These are phyloP conservation scores for Manduca sexta DNA, from an alignment of 1,140 invertebrate genomes.

Conservation along the genomic window DNA sequence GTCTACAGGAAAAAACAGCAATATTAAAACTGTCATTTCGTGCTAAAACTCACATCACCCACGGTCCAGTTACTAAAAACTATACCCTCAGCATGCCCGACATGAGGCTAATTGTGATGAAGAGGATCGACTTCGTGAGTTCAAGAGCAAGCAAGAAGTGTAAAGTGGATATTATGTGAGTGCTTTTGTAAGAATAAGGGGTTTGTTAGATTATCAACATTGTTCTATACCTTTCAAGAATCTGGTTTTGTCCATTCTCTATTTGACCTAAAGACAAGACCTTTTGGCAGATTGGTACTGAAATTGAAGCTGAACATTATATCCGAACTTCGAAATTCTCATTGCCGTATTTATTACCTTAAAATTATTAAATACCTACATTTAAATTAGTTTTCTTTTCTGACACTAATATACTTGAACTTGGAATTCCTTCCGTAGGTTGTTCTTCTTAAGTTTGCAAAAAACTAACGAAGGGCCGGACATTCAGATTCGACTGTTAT, in stretches of 20 bases:
- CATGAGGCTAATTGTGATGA: conserved; percentile 24
- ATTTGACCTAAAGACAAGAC: too few species aligned
- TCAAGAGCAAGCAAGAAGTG: conserved; percentile 13
- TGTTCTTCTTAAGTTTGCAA: conserved; percentile 22
- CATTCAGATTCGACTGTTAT: conserved; percentile 20
- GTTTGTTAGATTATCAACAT: too few species aligned
- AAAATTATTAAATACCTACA: too few species aligned
- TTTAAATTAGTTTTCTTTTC: too few species aligned
- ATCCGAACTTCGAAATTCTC: too few species aligned
- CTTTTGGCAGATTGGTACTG: too few species aligned
- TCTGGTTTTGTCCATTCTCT: too few species aligned
- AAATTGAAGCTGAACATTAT: too few species aligned
- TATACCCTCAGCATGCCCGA: conserved; percentile 16
- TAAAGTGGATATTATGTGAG: conserved; percentile 25
- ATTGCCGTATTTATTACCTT: too few species aligned
- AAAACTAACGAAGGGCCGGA: conserved; percentile 7
- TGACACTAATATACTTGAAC: too few species aligned
- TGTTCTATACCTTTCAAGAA: too few species aligned
- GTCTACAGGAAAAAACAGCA: conserved; percentile 14
- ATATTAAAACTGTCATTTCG: conserved; percentile 18
- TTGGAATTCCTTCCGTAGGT: conserved; percentile 9
- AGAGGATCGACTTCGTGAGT: conserved; percentile 25
- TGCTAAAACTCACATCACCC: conserved; percentile 15
- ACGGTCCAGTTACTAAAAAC: conserved; percentile 19
- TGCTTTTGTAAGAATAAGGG: not conserved